A percentile compares a stretch with the other conserved stretches of the same genome.
phyloP scores from a whole-genome alignment of 2,888 invertebrate genomes.

The Brenthis daphne region DNA sequence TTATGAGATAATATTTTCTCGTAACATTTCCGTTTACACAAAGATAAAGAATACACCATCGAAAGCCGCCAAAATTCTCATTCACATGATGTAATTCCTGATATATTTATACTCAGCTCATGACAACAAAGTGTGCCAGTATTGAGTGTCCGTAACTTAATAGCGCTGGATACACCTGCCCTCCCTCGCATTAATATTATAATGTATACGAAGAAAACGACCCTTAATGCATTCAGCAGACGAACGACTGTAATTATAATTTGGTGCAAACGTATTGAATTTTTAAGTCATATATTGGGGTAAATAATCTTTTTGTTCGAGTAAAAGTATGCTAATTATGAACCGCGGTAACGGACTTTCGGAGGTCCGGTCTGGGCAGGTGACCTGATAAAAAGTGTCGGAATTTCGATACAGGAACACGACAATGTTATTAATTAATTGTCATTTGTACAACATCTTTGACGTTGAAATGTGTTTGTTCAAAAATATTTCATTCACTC shows the following conservation, averaged over 20 bases:
- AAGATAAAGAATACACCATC: conserved; percentile 5
- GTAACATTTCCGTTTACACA: conserved; percentile 20
- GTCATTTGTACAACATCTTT: conserved; percentile 29
- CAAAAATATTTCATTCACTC: not conserved
- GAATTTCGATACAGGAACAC: conserved; percentile 61
- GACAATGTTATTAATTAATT: conserved; percentile 33
- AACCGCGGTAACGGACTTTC: conserved; percentile 51
- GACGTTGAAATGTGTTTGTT: conserved; percentile 13
- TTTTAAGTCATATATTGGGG: conserved; percentile 63
- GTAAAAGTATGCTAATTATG: conserved; percentile 67
- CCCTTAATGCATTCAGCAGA: conserved; percentile 69
- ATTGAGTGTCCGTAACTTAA: conserved; percentile 57
- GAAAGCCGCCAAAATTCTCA: conserved; percentile 21
- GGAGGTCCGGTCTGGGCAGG: conserved; percentile 55
- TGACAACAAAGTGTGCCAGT: conserved; percentile 31
- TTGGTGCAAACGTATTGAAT: conserved; percentile 80
- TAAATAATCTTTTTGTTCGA: conserved; percentile 66
- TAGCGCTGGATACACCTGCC: conserved; percentile 71
- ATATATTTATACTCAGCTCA: conserved; percentile 24
- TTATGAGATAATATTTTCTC: conserved; percentile 9
- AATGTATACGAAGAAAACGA: conserved; percentile 70
- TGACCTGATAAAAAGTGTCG: conserved; percentile 64
- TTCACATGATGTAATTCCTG: conserved; percentile 23
- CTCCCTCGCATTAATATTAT: conserved; percentile 67
- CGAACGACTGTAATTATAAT: conserved; percentile 72